A percentile compares a stretch with the other conserved stretches of the same genome.
Evolutionary conservation across 1,140 invertebrate species (phyloP).

Genomic region (Drosophila nikananu): DNA sequence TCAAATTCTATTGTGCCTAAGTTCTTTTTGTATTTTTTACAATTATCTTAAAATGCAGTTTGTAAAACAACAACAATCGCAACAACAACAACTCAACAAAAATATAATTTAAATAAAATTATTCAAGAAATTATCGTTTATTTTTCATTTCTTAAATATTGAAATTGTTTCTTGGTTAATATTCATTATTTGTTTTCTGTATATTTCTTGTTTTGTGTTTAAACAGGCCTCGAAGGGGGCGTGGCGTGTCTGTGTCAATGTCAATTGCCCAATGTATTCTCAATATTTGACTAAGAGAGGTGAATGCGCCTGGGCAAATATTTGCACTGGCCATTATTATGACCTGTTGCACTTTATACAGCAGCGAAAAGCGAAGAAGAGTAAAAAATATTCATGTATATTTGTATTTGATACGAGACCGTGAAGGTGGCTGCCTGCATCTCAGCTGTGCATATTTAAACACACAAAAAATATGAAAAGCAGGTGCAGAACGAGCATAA

Average conservation of each 20-base stretch:
- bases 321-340: constrained; percentile 63
- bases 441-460: constrained; percentile 70
- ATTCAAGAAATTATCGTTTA: constrained; percentile 54
- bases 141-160: constrained; percentile 17
- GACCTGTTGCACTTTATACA: constrained; percentile 78
- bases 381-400: constrained; percentile 58
- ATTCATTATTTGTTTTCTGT: constrained; percentile 23
- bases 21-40: constrained; percentile 75
- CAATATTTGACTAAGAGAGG: constrained; percentile 48
- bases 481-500: constrained; percentile 49
- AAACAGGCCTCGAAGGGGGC: constrained; percentile 25
- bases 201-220: constrained; percentile 9
- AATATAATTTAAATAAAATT: constrained; percentile 83
- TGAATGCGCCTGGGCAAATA: constrained; percentile 68
- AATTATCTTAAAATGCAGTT: constrained; percentile 57
- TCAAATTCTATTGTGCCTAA: constrained; percentile 55
- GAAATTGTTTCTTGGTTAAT: background rate
- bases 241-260: constrained; percentile 58
- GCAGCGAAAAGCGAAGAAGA: constrained; percentile 34
- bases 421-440: constrained; percentile 7
- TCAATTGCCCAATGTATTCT: constrained; percentile 60
- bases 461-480: constrained; percentile 11
- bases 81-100: constrained; percentile 65
- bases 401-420: constrained; percentile 49
- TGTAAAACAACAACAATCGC: constrained; percentile 66